These are phyloP conservation scores for Ctenochaetus hawaiiensis DNA, from an alignment of 2,797 vertebrate species.

Conservation along the genomic window DNA sequence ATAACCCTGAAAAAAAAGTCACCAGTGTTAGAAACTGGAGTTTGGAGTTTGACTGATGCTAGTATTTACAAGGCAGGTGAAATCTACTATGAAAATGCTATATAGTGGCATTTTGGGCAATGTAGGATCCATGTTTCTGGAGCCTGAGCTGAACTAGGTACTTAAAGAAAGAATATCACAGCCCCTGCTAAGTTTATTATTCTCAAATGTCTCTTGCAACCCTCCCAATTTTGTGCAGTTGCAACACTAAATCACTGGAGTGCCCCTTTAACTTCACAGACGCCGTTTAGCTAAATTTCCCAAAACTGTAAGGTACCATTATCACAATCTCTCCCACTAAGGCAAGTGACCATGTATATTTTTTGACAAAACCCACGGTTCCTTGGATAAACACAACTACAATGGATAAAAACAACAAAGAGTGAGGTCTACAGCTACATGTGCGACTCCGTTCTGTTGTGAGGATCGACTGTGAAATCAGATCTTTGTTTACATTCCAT, in stretches of 20 bases:
- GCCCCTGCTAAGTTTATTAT: background rate
- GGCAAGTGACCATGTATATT: constrained; percentile 60
- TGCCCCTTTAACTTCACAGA: constrained; percentile 57
- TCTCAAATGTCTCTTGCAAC: constrained; percentile 13
- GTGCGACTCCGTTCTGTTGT: constrained; percentile 65
- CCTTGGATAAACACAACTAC: constrained; percentile 64
- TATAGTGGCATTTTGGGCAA: constrained; percentile 24
- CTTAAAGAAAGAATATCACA: background rate
- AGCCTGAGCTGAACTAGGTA: background rate
- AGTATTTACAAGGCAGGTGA: background rate
- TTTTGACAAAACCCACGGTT: constrained; percentile 50
- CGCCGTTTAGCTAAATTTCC: constrained; percentile 48
- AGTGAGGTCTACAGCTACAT: constrained; percentile 72
- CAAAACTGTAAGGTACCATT: constrained; percentile 57
- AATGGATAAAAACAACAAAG: constrained; percentile 66
- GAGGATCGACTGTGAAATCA: constrained; percentile 67
- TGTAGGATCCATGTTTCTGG: constrained; percentile 1
- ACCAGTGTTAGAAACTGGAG: background rate
- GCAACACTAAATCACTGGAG: constrained; percentile 35
- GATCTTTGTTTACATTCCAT: constrained; percentile 81
- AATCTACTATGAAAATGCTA: background rate
- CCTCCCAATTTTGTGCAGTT: background rate
- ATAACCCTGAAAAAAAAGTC: constrained; percentile 1
- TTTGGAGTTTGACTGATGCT: background rate
- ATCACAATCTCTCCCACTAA: constrained; percentile 52